Base-by-base conservation (phyloP, 2,888 invertebrate genomes). In the Scaptomyza flava region DNA sequence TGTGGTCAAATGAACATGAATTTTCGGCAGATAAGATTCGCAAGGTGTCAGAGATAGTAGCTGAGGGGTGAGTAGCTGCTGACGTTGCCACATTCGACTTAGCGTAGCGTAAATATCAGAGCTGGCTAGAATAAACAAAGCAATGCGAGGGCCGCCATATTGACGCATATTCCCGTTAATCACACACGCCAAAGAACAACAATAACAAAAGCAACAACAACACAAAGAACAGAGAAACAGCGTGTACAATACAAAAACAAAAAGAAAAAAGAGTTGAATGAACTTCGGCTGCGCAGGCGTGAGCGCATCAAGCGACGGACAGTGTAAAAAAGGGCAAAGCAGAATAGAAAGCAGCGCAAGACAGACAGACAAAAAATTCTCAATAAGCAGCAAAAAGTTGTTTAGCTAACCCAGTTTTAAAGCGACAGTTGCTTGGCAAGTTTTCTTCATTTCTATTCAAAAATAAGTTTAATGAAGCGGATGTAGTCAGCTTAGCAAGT, bases 211-310 rank as follows among this genome's bases (percentile, higher is more conserved):
- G 43, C 27, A 63, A 47, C 31, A 23, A 20, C 38, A 54, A 72
- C 45, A 65, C 51, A 43, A 53, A 45, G 11, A 38, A 23, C 60
- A 63, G 34, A 70, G 50, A 66, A 65, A 63, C 47, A 62, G 48
- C 34, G 48, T 43, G 58, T 46, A 53, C 36, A 34, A 48, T 33
- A 43, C 4, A 43, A 50, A 6, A 9, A 31, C 31, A 52, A 53
- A 54, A 38, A 56, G 51, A 57, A 20, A 33, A 63, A 81, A 76
- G 86, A 88, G 82, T 82, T 82, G 82, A 82, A 82, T 86, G 82
- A 82, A 88, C 82, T 77, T 68, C 52, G 48, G 70, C 53, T 61
- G 88, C 88, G 88, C 86, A 67, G 63, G 63, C 82, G 82, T 59
- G 59, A 78, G 56, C 47, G 68, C 60, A 57, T 75, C 56, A 75